These are phyloP conservation scores for Brachionus koreanus DNA, from an alignment of 1,140 invertebrate species.

Conservation along the genomic window DNA sequence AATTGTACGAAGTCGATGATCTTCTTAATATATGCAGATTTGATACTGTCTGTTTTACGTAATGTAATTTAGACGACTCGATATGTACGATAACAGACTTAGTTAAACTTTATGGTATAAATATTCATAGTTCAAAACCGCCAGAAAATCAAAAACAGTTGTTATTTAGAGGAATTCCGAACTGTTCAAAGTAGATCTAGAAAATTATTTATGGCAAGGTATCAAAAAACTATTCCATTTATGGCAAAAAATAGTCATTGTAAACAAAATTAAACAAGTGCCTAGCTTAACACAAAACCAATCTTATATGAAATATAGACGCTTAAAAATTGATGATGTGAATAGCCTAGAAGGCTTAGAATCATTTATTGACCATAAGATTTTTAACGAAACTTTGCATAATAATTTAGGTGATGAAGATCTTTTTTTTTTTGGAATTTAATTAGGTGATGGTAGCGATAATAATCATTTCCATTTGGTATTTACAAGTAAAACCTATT, in stretches of 20 bases:
- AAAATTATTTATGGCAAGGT: too few species aligned
- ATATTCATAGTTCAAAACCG: not conserved
- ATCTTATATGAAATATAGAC: not conserved
- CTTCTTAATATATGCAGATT: not conserved
- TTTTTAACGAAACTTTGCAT: not conserved
- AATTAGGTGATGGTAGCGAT: not conserved
- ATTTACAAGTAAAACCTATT: not conserved
- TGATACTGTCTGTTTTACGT: not conserved
- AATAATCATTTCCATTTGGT: not conserved
- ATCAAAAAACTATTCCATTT: too few species aligned
- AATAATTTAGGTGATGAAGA: not conserved
- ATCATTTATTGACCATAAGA: not conserved
- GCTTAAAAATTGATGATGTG: not conserved
- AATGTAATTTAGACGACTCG: not conserved
- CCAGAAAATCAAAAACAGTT: too few species aligned
- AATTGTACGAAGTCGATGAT: too few species aligned
- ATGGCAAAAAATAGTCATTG: too few species aligned
- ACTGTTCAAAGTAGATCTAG: too few species aligned
- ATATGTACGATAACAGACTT: too few species aligned
- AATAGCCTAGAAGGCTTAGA: not conserved
- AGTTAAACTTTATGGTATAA: too few species aligned
- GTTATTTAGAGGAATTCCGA: too few species aligned
- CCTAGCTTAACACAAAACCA: too few species aligned
- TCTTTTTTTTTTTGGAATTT: not conserved
- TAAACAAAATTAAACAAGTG: too few species aligned